A percentile compares a stretch with the other conserved stretches of the same genome.
Conservation (phyloP, 92 coral and sea anemone species). For the Palythoa heliodiscus region DNA sequence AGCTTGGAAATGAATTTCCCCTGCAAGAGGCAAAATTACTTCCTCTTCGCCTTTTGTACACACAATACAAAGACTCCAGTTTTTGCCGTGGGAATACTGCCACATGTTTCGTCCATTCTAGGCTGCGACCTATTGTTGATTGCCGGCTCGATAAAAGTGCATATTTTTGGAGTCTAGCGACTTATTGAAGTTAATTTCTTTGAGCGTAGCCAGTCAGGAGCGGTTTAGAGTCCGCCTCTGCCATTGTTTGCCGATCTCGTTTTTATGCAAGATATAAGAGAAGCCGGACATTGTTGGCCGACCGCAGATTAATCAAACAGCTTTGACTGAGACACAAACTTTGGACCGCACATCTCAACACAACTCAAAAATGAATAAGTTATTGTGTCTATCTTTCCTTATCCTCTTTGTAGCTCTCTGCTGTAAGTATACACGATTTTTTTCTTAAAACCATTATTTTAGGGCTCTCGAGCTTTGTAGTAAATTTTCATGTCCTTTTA, state of each 20-base stretch:
- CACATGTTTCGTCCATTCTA: slow-evolving; percentile 25
- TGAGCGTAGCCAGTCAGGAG: slow-evolving; percentile 52
- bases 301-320: slow-evolving; percentile 33
- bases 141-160: slow-evolving; percentile 41
- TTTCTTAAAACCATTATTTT: not conserved
- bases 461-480: too few relatives aligned
- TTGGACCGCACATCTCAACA: not conserved
- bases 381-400: slow-evolving; percentile 15
- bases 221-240: slow-evolving; percentile 41
- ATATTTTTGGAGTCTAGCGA: slow-evolving; percentile 65
- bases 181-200: slow-evolving; percentile 65
- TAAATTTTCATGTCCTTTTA: too few relatives aligned
- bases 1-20: slow-evolving; percentile 36
- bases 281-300: not conserved
- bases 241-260: slow-evolving; percentile 17
- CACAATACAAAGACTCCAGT: slow-evolving; percentile 13
- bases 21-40: slow-evolving; percentile 29
- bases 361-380: slow-evolving; percentile 37
- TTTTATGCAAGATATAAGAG: slow-evolving; percentile 29
- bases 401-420: slow-evolving; percentile 4
- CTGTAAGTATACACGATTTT: slow-evolving; percentile 18
- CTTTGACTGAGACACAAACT: slow-evolving; percentile 1
- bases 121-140: slow-evolving; percentile 17
- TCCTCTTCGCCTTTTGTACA: slow-evolving; percentile 33
- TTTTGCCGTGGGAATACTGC: slow-evolving; percentile 29